Conservation (phyloP, 1,140 invertebrate species). For the Ditylenchus dipsaci region DNA sequence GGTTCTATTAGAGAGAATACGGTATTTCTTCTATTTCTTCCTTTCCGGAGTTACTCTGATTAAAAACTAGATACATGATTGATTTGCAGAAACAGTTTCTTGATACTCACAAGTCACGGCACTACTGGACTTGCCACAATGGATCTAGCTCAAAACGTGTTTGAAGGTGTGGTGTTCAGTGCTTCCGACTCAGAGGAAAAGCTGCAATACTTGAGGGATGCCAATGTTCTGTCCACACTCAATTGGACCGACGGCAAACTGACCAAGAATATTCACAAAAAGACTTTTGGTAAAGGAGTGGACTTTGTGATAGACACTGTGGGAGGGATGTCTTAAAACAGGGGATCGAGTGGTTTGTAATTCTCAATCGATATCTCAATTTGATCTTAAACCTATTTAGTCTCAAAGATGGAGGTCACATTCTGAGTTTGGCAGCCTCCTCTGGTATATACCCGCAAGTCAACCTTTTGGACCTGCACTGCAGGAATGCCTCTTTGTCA, state of each 20-base stretch:
- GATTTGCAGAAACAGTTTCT: constrained; percentile 25
- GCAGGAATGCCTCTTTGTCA: constrained; percentile 29
- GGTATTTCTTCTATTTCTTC: too few relatives aligned
- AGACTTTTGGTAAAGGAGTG: constrained; percentile 36
- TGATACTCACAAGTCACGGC: constrained; percentile 26
- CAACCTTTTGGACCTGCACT: constrained; percentile 32
- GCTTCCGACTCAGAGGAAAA: constrained; percentile 38
- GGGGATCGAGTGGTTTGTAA: constrained; percentile 31
- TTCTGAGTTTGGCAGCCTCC: constrained; percentile 35
- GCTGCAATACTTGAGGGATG: constrained; percentile 22
- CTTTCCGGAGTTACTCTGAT: too few relatives aligned
- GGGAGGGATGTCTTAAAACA: constrained; percentile 30
- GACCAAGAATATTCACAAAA: constrained; percentile 21
- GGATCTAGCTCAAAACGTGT: constrained; percentile 36
- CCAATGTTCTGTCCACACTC: constrained; percentile 27
- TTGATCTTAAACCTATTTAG: constrained; percentile 11
- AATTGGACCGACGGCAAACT: constrained; percentile 35
- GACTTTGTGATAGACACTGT: constrained; percentile 41
- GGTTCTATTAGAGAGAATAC: too few relatives aligned
- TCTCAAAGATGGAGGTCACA: constrained; percentile 31
- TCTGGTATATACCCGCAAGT: constrained; percentile 27
- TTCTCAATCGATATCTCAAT: background rate
- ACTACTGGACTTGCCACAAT: constrained; percentile 37
- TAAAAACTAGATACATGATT: background rate
- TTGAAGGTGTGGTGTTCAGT: constrained; percentile 34